Conservation (phyloP, 2,113 vertebrate species). For the Calypte anna region DNA sequence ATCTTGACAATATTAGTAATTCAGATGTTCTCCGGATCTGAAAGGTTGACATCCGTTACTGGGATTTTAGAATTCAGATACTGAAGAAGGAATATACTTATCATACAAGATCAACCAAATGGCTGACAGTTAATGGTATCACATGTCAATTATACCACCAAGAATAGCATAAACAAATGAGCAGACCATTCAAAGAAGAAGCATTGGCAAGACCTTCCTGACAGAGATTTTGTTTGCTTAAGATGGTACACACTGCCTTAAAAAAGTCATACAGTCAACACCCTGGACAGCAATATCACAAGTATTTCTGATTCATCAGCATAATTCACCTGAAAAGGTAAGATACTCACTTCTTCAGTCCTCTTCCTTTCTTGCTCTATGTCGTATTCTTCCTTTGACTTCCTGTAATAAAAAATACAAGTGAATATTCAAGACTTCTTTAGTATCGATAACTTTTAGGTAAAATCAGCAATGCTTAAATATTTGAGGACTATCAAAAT, state of each 20-base stretch:
- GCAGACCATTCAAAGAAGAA: not conserved
- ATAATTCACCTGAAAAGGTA: not conserved
- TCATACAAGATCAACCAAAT: not conserved
- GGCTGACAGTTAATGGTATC: not conserved
- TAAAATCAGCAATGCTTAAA: not conserved
- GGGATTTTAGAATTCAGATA: not conserved
- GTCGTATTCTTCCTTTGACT: constrained; percentile 96
- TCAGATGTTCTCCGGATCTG: not conserved
- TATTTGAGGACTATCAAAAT: not conserved
- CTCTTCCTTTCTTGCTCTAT: constrained; percentile 81
- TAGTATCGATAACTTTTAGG: not conserved
- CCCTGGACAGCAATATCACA: not conserved
- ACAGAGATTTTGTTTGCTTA: not conserved
- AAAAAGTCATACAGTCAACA: not conserved
- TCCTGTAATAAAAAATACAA: constrained; percentile 77
- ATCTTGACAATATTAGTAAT: constrained; percentile 17
- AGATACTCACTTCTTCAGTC: constrained; percentile 69
- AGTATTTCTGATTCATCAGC: not conserved
- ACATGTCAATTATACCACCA: not conserved
- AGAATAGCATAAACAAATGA: not conserved
- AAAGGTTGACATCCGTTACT: not conserved
- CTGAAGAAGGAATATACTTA: not conserved
- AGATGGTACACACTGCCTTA: not conserved
- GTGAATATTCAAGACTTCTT: not conserved
- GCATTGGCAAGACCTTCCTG: not conserved